Percentiles rank a stretch among this genome's conserved stretches.
Conservation (phyloP, 2,113 vertebrate genomes). For the Odocoileus virginianus region DNA sequence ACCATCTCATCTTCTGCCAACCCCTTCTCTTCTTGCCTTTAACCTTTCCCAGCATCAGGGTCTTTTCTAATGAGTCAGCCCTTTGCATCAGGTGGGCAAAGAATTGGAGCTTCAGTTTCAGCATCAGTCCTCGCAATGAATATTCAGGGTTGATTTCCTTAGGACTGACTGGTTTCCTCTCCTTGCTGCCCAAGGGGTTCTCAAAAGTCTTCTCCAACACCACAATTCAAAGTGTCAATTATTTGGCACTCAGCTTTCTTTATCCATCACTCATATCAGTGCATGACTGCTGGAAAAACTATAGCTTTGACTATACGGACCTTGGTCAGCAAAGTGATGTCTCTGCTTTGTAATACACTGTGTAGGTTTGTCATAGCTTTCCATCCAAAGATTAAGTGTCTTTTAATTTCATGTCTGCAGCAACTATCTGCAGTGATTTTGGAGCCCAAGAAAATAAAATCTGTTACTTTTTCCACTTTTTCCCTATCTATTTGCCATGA, state of each 20-base stretch:
- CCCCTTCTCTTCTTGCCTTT: not conserved
- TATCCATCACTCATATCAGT: not conserved
- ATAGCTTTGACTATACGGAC: not conserved
- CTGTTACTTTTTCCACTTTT: not conserved
- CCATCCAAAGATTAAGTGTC: not conserved
- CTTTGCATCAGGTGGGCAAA: not conserved
- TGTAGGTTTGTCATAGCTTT: not conserved
- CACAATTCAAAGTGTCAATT: not conserved
- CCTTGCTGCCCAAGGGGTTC: not conserved
- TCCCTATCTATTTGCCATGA: not conserved
- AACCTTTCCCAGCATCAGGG: not conserved
- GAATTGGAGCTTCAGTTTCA: not conserved
- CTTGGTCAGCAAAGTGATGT: not conserved
- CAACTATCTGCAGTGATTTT: not conserved
- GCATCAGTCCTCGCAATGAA: not conserved
- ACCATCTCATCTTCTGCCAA: not conserved
- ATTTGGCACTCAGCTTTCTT: not conserved
- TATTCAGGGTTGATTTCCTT: not conserved
- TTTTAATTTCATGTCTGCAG: not conserved
- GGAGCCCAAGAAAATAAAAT: not conserved
- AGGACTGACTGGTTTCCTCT: not conserved
- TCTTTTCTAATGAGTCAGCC: not conserved
- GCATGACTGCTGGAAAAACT: not conserved
- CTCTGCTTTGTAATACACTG: not conserved
- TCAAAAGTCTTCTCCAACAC: not conserved